These are phyloP conservation scores for Danio choprae DNA, from an alignment of 2,797 vertebrate species.

Conservation along the genomic window DNA sequence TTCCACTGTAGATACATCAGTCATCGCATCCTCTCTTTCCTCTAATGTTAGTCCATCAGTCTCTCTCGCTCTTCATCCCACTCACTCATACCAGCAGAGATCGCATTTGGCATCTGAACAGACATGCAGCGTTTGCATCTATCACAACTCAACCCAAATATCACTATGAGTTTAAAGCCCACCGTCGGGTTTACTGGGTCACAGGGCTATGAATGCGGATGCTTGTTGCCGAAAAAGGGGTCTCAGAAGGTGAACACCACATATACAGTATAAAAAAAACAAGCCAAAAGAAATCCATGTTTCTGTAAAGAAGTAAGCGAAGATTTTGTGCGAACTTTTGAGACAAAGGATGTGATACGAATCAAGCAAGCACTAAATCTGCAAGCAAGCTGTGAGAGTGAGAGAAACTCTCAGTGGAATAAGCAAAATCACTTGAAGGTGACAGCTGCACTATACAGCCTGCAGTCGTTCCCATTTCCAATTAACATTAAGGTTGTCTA, in stretches of 20 bases:
- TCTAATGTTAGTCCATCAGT: slow-evolving; percentile 20
- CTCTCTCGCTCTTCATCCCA: slow-evolving; percentile 41
- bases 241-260: slow-evolving; percentile 9
- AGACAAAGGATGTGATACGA: neutral
- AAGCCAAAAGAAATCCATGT: neutral
- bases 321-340: neutral
- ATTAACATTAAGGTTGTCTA: slow-evolving; percentile 59
- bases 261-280: neutral
- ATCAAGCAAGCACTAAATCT: slow-evolving; percentile 37
- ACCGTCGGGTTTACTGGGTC: slow-evolving; percentile 31
- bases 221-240: slow-evolving; percentile 23
- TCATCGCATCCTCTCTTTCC: slow-evolving; percentile 26
- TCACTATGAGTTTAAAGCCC: slow-evolving; percentile 33
- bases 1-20: slow-evolving; percentile 47
- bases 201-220: slow-evolving; percentile 3
- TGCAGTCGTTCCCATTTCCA: slow-evolving; percentile 45
- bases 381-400: slow-evolving; percentile 1
- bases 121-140: slow-evolving; percentile 35
- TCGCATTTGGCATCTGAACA: slow-evolving; percentile 55
- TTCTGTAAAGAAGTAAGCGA: neutral
- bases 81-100: slow-evolving; percentile 51
- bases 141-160: slow-evolving; percentile 50
- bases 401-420: slow-evolving; percentile 36
- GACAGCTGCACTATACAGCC: slow-evolving; percentile 26
- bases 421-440: slow-evolving; percentile 44